These are phyloP conservation scores for Pseudocheirus occidentalis DNA, from an alignment of 2,797 vertebrate genomes.

Conservation along the genomic window DNA sequence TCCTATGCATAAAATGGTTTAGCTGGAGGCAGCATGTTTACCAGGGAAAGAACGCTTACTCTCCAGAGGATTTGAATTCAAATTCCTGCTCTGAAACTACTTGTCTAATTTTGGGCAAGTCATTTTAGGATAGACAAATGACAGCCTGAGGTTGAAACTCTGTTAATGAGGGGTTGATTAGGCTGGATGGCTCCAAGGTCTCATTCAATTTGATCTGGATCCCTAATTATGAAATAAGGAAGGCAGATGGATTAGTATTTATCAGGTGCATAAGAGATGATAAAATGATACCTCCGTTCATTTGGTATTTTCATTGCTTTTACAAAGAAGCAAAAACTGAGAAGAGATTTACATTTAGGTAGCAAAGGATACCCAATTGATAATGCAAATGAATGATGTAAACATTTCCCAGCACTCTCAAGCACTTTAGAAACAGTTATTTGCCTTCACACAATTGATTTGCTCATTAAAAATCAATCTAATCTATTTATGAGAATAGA, in stretches of 20 bases:
- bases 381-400: neutral
- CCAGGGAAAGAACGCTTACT: neutral
- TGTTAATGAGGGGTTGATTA: neutral
- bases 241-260: neutral
- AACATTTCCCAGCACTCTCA: neutral
- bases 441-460: neutral
- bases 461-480: neutral
- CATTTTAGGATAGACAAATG: neutral
- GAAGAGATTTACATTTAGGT: neutral
- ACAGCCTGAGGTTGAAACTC: neutral
- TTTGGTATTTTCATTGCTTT: neutral
- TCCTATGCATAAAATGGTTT: neutral
- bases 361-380: neutral
- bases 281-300: neutral
- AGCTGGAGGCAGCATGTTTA: neutral
- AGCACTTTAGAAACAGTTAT: neutral
- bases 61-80: neutral
- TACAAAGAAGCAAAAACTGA: neutral
- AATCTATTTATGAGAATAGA: neutral
- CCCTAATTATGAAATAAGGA: neutral
- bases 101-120: neutral
- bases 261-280: neutral
- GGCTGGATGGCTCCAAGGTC: neutral
- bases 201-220: neutral
- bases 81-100: neutral